Base-by-base conservation (phyloP, 2,797 vertebrate species). In the Tadarida brasiliensis region DNA sequence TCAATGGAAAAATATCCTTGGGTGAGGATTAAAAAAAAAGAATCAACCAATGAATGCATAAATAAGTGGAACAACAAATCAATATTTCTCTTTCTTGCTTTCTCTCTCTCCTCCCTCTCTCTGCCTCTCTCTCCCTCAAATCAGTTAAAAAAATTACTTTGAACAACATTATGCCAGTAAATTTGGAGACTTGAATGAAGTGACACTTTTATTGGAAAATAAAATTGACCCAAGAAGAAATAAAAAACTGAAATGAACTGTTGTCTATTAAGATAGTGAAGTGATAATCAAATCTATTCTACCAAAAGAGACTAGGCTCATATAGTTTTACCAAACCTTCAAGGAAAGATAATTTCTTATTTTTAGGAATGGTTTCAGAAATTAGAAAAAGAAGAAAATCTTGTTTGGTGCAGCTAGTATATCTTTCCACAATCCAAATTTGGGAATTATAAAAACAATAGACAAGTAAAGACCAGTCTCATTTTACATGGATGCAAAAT, bases 341-440 rank as follows among this genome's bases (percentile, higher is more conserved):
- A 88, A 11, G 33, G 51, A 63, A 70, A 77, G 47, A 17, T 15
- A 51, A 74, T 51, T 87, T 81, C 49, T 77, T 28, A 33, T 59
- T 68, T 73, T 44, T 28, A 73, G n/a, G n/a, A 81, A 51, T 10
- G 11, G 3, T 49, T 57, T 87, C 57, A 65, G 49, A 51, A 76
- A 56, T 86, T 35, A 86, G 47, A 59, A 71, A 71, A 63, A 35
- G 80, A 63, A 51, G 39, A 26, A 77, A 80, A 67, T 14, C 16
- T 57, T 11, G 2, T 82, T 49, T 84, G 51, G 17, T 54, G 17
- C 47, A 28, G 33, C 73, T 86, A 57, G 33, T 87, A n/a, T 51
- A 74, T 68, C 24, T 82, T 82, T 63, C n/a, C 59, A 68, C 26
- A 82, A 80, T 65, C 16, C 9, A 70, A 51, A 61, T 59, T 82